Base-by-base conservation (phyloP, 2,113 vertebrate species). In the Brienomyrus longianalis region DNA sequence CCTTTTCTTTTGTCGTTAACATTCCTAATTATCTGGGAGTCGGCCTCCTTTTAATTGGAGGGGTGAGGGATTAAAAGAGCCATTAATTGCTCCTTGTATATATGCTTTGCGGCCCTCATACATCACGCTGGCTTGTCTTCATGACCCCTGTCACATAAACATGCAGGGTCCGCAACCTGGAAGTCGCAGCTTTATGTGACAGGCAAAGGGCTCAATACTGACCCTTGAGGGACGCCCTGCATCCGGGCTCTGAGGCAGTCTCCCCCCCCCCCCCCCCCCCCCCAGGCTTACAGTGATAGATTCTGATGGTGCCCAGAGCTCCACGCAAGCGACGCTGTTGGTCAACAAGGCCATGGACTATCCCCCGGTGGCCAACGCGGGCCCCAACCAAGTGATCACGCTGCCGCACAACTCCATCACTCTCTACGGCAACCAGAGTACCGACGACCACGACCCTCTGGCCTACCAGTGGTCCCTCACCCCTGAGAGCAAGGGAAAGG, bases 341-440 rank as follows among this genome's bases (percentile, higher is more conserved):
- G 97, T 99, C 91, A 97, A 97, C 93, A 99, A 99, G 94, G 98
- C 98, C 51, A 98, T 97, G 93, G 98, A 99, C 93, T 99, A 99
- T 92, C 95, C 95, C 2, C 98, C 98, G 0, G 97, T 98, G 92
- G 98, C 98, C 91, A 99, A 98, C 0, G 96, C 98, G 0, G 97
- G 98, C 48, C 96, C 98, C 0, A 99, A 97, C 94, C 97, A 99
- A 95, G 98, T 98, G 90, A 98, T 99, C 92, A 99, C 98, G 17
- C 93, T 99, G 59, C 98, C 98, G 19, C 97, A 95, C 62, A 99
- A 99, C 93, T 97, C 96, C 90, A 97, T 99, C 93, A 97, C 95
- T 0, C 96, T 99, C 39, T 96, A 96, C 0, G 98, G 98, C 52
- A 99, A 98, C 93, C 97, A 98, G 93, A 99, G 98, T 95, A 97